Percentiles rank a stretch among this genome's conserved stretches.
These are phyloP conservation scores for Procapra przewalskii DNA, from an alignment of 2,113 vertebrate genomes.

Conservation along the genomic window DNA sequence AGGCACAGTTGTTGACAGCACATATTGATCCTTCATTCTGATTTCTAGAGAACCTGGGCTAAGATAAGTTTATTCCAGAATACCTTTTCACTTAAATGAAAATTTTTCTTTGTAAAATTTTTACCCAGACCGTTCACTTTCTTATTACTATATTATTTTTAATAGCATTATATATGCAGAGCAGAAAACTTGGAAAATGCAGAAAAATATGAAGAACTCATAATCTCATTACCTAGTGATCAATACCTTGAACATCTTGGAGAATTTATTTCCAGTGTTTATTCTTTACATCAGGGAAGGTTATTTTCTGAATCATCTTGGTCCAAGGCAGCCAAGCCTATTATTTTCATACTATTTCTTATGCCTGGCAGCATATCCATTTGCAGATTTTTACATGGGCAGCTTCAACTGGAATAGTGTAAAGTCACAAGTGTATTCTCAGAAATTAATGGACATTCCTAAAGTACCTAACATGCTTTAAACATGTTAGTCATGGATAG, in stretches of 20 bases:
- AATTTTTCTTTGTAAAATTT: neutral
- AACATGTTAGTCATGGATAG: neutral
- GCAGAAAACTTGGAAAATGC: neutral
- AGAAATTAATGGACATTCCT: neutral
- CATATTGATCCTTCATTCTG: neutral
- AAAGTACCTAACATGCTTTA: neutral
- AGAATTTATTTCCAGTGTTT: neutral
- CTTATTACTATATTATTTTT: neutral
- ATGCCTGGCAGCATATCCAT: too few species aligned
- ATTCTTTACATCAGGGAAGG: neutral
- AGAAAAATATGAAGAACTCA: neutral
- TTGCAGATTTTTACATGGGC: neutral
- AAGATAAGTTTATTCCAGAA: neutral
- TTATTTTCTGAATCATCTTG: neutral
- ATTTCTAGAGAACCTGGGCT: neutral
- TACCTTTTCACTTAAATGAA: neutral
- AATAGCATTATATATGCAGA: neutral
- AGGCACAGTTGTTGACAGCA: accelerated
- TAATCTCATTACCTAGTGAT: neutral
- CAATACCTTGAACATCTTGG: neutral
- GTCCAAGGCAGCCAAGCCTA: neutral
- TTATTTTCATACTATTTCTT: neutral
- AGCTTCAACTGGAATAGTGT: neutral
- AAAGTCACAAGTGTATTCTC: neutral
- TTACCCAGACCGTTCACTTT: neutral